phyloP scores from a whole-genome alignment of 2,888 invertebrate species.

The Nebria brevicollis region DNA sequence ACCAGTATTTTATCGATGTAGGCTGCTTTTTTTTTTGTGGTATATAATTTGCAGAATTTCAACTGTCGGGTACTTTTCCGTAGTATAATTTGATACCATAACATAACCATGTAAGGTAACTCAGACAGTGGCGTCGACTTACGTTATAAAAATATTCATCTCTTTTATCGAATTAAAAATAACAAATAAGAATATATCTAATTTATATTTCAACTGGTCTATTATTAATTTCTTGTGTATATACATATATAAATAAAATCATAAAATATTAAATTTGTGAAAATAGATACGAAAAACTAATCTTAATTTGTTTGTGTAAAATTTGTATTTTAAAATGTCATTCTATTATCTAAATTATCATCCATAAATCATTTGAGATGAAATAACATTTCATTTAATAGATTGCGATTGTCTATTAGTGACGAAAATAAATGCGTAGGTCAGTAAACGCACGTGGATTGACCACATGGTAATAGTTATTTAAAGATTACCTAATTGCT shows the following conservation, averaged over 20 bases:
- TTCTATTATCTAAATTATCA: no score
- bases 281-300: no score
- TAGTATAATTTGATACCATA: background rate
- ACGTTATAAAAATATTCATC: background rate
- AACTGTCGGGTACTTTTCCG: conserved; percentile 1
- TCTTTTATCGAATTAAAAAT: no score
- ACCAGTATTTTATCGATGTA: conserved; percentile 1
- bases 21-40: background rate
- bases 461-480: background rate
- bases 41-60: background rate
- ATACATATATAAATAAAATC: no score
- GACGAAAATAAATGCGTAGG: background rate
- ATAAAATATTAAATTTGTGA: no score
- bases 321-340: no score
- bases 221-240: no score
- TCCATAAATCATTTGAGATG: background rate
- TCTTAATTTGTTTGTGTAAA: no score
- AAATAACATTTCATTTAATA: background rate
- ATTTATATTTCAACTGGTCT: no score
- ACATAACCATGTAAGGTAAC: background rate
- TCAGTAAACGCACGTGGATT: background rate
- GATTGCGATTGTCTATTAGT: background rate
- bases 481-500: background rate
- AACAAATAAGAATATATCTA: no score
- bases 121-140: background rate